Evolutionary conservation across 2,888 invertebrate genomes (phyloP).

Genomic region (Conus canariensis): DNA sequence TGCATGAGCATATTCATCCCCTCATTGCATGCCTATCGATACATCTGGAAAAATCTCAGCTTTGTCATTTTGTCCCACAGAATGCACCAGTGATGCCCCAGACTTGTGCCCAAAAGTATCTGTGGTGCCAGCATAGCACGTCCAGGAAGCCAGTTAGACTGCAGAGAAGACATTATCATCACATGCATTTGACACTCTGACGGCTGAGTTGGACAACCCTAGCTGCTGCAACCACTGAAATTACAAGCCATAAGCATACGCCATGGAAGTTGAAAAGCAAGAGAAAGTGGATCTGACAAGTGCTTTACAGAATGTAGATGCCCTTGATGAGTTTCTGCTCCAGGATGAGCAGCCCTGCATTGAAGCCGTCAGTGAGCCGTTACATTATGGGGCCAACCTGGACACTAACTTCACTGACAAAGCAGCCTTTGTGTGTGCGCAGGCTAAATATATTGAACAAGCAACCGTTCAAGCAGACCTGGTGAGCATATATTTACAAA

Average conservation of each 20-base stretch:
- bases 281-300: slow-evolving; percentile 90
- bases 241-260: neutral
- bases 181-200: neutral
- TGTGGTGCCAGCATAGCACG: neutral
- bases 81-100: neutral
- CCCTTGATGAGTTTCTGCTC: slow-evolving; percentile 95
- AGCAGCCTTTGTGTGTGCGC: slow-evolving; percentile 98
- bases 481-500: slow-evolving; percentile 82
- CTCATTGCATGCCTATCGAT: no score
- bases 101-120: no score
- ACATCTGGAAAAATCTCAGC: no score
- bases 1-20: neutral
- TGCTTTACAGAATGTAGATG: slow-evolving; percentile 96
- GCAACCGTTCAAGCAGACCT: slow-evolving; percentile 98
- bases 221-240: neutral
- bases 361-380: slow-evolving; percentile 96
- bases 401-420: slow-evolving; percentile 99
- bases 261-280: neutral
- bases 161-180: neutral
- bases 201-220: neutral
- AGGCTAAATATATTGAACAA: slow-evolving; percentile 99
- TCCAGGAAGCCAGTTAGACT: neutral
- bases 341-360: slow-evolving; percentile 98
- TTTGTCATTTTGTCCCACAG: neutral
- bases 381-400: slow-evolving; percentile 90